phyloP scores from a whole-genome alignment of 2,888 invertebrate genomes.

The Plebejus argus region DNA sequence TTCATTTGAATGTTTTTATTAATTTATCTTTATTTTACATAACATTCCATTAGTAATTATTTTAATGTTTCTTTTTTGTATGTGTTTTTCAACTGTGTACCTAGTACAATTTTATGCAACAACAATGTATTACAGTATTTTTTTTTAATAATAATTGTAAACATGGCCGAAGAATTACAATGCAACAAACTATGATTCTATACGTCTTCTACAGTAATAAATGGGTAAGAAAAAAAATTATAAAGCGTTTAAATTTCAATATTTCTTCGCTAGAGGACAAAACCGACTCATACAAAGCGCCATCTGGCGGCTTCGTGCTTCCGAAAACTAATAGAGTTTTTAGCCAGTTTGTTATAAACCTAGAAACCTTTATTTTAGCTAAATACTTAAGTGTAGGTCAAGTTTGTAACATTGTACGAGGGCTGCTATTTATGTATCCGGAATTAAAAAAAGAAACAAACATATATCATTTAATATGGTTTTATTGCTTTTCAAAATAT shows the following conservation, averaged over 20 bases:
- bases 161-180: neutral
- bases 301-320: too few relatives aligned
- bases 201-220: neutral
- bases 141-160: neutral
- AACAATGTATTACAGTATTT: conserved; percentile 15
- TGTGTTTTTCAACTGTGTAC: neutral
- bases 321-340: too few relatives aligned
- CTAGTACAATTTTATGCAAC: neutral
- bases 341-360: too few relatives aligned
- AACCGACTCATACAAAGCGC: too few relatives aligned
- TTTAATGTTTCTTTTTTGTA: neutral
- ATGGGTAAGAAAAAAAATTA: neutral
- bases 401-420: conserved; percentile 12
- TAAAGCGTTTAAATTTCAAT: too few relatives aligned
- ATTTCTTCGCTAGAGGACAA: too few relatives aligned
- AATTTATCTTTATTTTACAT: neutral
- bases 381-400: neutral
- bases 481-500: too few relatives aligned
- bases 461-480: too few relatives aligned
- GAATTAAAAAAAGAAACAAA: too few relatives aligned
- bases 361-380: neutral
- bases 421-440: too few relatives aligned
- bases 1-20: conserved; percentile 11
- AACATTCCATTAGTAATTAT: neutral
- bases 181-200: neutral